Evolutionary conservation across 1,140 invertebrate genomes (phyloP).

Genomic region (Polyergus mexicanus): DNA sequence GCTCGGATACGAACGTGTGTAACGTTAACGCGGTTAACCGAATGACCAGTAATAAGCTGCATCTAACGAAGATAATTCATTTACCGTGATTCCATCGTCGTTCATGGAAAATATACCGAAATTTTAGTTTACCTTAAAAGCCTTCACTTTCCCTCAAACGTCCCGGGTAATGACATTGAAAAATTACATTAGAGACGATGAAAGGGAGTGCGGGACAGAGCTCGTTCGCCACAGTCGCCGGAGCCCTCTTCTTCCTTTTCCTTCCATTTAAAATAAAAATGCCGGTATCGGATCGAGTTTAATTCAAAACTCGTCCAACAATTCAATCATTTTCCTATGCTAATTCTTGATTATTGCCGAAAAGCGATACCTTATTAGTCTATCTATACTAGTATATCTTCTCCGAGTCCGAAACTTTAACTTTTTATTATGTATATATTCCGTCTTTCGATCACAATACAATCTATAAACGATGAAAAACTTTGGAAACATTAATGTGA

Average conservation of each 20-base stretch:
- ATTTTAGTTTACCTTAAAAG: slow-evolving; percentile 75
- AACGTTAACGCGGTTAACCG: slow-evolving; percentile 56
- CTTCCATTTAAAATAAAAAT: slow-evolving; percentile 77
- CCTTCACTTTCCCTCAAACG: slow-evolving; percentile 72
- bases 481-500: slow-evolving; percentile 51
- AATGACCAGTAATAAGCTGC: slow-evolving; percentile 49
- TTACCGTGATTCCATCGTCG: slow-evolving; percentile 54
- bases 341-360: neutral
- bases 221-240: slow-evolving; percentile 51
- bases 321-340: slow-evolving; percentile 14
- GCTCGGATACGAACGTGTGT: slow-evolving; percentile 34
- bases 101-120: slow-evolving; percentile 70
- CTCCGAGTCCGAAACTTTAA: neutral
- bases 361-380: neutral
- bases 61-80: slow-evolving; percentile 59
- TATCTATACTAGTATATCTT: neutral
- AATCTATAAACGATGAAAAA: neutral
- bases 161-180: slow-evolving; percentile 76
- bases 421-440: slow-evolving; percentile 14
- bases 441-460: neutral
- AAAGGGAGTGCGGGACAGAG: slow-evolving; percentile 72
- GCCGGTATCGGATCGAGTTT: slow-evolving; percentile 66
- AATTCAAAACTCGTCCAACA: slow-evolving; percentile 66
- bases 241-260: slow-evolving; percentile 59
- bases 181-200: slow-evolving; percentile 78